Base-by-base conservation (phyloP, 2,113 vertebrate species). In the Gobiocypris rarus region DNA sequence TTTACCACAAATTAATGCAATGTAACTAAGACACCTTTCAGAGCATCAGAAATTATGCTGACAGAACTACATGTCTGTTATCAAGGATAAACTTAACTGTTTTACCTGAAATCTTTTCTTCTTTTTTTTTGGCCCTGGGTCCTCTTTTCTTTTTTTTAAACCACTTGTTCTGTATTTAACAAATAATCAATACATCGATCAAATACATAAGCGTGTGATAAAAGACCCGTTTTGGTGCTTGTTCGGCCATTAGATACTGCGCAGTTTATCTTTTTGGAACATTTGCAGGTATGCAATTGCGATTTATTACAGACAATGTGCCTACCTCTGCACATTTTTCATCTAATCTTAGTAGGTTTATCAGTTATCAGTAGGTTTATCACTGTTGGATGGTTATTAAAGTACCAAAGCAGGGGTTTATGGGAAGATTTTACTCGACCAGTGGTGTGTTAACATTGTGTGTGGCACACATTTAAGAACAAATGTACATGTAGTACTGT, bases 251-350 rank as follows among this genome's bases (percentile, higher is more conserved):
- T 75, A 28, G 45, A 75, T 3, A 2, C 34, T 0, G 14, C 76
- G 58, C 31, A 61, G 17, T 38, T 78, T 24, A 38, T 24, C 22
- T 41, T n/a, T 61, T 78, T 78, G 56, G 19, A 28, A 48, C 41
- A 65, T 58, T 9, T 71, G 9, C 73, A 50, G 48, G 2, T 31
- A 50, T 50, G 24, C 67, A n/a, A 54, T 22, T 38, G 65, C 19
- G 65, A 54, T 70, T 80, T 48, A 28, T 50, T 15, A 50, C 45
- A 50, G 24, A 67, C 43, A 38, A 77, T 58, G 75, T 54, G 79
- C 79, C 79, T 81, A 70, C 79, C 45, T 81, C 45, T 81, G 79
- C 79, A 70, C 58, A 65, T 71, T 22, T 19, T 65, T 67, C 26
- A 10, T 31, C n/a, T 28, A 31, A 24, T 52, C 48, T 41, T 22